Percentiles rank a stretch among this genome's conserved stretches.
These are phyloP conservation scores for Glyptemys insculpta DNA, from an alignment of 2,797 vertebrate genomes.

Conservation along the genomic window DNA sequence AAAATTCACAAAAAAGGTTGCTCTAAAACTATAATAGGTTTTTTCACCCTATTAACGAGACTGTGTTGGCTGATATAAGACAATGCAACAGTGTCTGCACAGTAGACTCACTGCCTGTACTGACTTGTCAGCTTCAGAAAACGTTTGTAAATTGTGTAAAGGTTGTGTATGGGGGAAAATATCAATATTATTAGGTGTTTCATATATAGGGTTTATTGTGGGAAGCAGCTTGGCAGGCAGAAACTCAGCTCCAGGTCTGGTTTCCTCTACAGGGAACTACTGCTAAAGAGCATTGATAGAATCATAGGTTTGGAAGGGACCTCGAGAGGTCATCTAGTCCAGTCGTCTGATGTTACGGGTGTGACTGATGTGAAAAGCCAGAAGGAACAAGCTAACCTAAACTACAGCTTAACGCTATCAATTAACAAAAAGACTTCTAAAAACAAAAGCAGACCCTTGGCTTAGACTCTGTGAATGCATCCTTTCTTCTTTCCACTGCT, in stretches of 20 bases:
- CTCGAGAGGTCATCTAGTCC: no score
- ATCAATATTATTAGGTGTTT: no score
- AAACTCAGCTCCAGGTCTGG: no score
- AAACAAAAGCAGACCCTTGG: background rate
- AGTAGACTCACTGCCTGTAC: background rate
- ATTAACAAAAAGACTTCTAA: background rate
- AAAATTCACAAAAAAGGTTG: background rate
- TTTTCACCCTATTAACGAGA: background rate
- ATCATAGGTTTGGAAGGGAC: no score
- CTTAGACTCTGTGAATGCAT: background rate
- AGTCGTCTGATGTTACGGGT: background rate
- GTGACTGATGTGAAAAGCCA: background rate
- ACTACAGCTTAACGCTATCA: background rate
- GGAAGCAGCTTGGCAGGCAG: background rate
- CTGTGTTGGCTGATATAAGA: background rate
- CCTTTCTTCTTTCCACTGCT: background rate
- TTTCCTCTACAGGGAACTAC: background rate
- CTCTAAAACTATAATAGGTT: background rate
- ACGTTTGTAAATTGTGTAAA: background rate
- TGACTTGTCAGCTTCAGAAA: background rate
- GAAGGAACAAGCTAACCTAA: background rate
- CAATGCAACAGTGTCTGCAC: background rate
- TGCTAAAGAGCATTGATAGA: background rate
- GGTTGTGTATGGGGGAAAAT: background rate
- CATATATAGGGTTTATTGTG: background rate